Percentiles rank a stretch among this genome's conserved stretches.
These are phyloP conservation scores for Rotaria magnacalcarata DNA, from an alignment of 2,888 invertebrate genomes.

Conservation along the genomic window DNA sequence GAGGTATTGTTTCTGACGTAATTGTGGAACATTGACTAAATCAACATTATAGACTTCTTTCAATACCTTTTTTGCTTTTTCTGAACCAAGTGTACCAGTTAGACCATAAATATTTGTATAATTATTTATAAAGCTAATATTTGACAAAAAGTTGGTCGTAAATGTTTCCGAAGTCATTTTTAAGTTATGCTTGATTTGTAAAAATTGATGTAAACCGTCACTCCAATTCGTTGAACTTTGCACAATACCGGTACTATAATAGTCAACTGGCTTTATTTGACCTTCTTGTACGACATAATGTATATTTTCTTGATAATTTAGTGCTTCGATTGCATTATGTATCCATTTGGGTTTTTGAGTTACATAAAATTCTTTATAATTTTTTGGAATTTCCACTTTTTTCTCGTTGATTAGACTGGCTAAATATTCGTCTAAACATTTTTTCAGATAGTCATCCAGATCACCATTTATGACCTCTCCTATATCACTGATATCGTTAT, in stretches of 20 bases:
- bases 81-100: constrained; percentile 48
- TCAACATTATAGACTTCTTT: constrained; percentile 46
- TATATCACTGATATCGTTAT: neutral
- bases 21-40: constrained; percentile 47
- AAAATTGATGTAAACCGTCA: constrained; percentile 49
- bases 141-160: constrained; percentile 48
- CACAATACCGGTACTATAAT: constrained; percentile 48
- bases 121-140: constrained; percentile 46
- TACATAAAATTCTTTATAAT: constrained; percentile 43
- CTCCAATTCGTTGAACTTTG: constrained; percentile 48
- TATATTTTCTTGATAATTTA: constrained; percentile 46
- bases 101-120: constrained; percentile 51
- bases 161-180: constrained; percentile 47
- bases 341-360: constrained; percentile 46
- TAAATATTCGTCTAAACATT: constrained; percentile 5
- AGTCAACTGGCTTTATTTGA: constrained; percentile 48
- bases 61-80: constrained; percentile 52
- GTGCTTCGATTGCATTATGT: constrained; percentile 48
- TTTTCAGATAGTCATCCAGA: constrained; percentile 36
- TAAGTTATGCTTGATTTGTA: constrained; percentile 49
- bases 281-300: constrained; percentile 48
- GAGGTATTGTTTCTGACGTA: constrained; percentile 44
- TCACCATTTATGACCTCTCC: constrained; percentile 9
- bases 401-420: neutral
- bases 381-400: constrained; percentile 4